Evolutionary conservation across 1,140 invertebrate genomes (phyloP).

Genomic region (Sarcophaga peregrina): DNA sequence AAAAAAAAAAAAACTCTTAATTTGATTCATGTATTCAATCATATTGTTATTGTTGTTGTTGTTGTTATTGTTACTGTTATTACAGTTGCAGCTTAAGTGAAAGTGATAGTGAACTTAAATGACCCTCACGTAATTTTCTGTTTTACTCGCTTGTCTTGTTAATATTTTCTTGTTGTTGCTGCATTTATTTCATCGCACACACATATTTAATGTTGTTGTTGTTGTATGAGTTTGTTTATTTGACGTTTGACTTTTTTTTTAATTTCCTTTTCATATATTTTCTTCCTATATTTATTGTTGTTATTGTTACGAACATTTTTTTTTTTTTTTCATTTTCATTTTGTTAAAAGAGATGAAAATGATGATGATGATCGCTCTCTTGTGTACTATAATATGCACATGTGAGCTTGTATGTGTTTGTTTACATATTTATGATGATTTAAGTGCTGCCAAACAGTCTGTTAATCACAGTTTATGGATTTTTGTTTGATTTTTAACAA

Average conservation of each 20-base stretch:
- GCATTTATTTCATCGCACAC: too few relatives aligned
- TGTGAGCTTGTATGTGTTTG: too few relatives aligned
- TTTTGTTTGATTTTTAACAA: background rate
- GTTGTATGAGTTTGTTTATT: too few relatives aligned
- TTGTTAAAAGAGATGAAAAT: too few relatives aligned
- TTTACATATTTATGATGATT: too few relatives aligned
- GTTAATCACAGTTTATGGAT: too few relatives aligned
- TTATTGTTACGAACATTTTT: background rate
- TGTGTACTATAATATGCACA: too few relatives aligned
- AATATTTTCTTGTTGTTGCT: background rate
- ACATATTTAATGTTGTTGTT: too few relatives aligned
- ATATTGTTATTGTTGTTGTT: too few relatives aligned
- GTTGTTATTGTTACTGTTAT: background rate
- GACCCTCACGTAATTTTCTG: slow-evolving; percentile 48
- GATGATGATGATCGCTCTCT: too few relatives aligned
- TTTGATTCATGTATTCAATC: too few relatives aligned
- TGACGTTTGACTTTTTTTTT: background rate
- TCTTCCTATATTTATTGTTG: background rate
- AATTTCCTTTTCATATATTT: background rate
- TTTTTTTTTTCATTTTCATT: background rate
- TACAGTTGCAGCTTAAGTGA: slow-evolving; percentile 49
- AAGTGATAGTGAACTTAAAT: slow-evolving; percentile 54
- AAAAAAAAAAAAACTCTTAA: background rate
- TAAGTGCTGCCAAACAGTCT: background rate
- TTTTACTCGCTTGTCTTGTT: background rate